Evolutionary conservation across 2,113 vertebrate genomes (phyloP).

Genomic region (Craseonycteris thonglongyai): DNA sequence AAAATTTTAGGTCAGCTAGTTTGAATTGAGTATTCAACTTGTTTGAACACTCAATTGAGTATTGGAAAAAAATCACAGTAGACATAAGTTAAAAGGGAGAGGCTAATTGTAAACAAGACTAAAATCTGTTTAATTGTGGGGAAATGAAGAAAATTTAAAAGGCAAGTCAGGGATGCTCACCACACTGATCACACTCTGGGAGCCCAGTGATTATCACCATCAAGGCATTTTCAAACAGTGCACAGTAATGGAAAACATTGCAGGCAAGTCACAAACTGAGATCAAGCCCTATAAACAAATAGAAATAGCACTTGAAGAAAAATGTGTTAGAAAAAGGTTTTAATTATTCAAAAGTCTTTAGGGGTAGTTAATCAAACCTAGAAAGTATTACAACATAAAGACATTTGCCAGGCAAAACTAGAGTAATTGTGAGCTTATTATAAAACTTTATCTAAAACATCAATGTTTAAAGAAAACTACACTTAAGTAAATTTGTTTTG

Average conservation of each 20-base stretch:
- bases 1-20: conserved; percentile 31
- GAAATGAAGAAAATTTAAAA: conserved; percentile 60
- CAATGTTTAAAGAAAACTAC: background rate
- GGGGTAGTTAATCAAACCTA: conserved; percentile 39
- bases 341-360: conserved; percentile 48
- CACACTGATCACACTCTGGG: background rate
- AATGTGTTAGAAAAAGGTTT: conserved; percentile 10
- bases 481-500: background rate
- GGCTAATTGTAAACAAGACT: conserved; percentile 58
- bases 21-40: conserved; percentile 34
- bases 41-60: conserved; percentile 18
- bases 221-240: conserved; percentile 55
- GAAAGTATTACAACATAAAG: conserved; percentile 37
- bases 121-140: conserved; percentile 60
- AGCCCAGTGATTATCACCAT: conserved; percentile 15
- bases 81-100: conserved; percentile 42
- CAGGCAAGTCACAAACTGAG: conserved; percentile 43
- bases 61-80: conserved; percentile 33
- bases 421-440: background rate
- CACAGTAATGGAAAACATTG: conserved; percentile 43
- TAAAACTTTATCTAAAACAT: background rate
- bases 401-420: background rate
- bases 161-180: conserved; percentile 19
- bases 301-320: conserved; percentile 51
- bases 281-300: conserved; percentile 21